Conservation (phyloP, 53 echinoderm and acorn worm genomes). For the Holothuria scabra region DNA sequence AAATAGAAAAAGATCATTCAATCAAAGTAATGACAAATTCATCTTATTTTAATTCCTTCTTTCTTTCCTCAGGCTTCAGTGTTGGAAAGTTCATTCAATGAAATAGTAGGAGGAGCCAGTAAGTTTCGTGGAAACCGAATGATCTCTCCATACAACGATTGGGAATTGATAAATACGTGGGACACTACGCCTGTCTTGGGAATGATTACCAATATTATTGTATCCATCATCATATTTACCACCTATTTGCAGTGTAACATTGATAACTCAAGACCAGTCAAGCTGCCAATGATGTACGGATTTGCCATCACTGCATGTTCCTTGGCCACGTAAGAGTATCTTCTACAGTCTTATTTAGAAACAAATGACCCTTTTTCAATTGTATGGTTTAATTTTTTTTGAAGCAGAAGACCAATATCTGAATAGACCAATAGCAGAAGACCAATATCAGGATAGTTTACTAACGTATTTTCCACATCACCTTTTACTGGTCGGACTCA, state of each 20-base stretch:
- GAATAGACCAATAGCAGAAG: no score
- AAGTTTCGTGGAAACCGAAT: constrained; percentile 83
- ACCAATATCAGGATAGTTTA: no score
- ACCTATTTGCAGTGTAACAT: constrained; percentile 77
- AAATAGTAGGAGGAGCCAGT: constrained; percentile 75
- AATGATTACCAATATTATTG: constrained; percentile 74
- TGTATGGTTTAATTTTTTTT: no score
- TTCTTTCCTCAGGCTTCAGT: constrained; percentile 7
- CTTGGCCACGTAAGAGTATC: constrained; percentile 80
- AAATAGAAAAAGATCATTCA: no score
- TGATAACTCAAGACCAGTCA: constrained; percentile 67
- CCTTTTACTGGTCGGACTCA: no score
- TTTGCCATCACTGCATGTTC: constrained; percentile 73
- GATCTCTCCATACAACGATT: constrained; percentile 76
- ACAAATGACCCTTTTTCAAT: no score
- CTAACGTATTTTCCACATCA: no score
- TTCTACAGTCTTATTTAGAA: background rate
- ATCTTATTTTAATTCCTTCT: background rate
- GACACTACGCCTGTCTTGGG: constrained; percentile 59
- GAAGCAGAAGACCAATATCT: no score
- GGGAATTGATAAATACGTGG: constrained; percentile 67
- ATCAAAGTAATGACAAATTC: no score
- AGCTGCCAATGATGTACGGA: constrained; percentile 74
- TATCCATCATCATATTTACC: constrained; percentile 62
- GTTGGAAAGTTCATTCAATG: constrained; percentile 53